Evolutionary conservation across 2,888 invertebrate genomes (phyloP).

Genomic region (Drosophila macrospina): DNA sequence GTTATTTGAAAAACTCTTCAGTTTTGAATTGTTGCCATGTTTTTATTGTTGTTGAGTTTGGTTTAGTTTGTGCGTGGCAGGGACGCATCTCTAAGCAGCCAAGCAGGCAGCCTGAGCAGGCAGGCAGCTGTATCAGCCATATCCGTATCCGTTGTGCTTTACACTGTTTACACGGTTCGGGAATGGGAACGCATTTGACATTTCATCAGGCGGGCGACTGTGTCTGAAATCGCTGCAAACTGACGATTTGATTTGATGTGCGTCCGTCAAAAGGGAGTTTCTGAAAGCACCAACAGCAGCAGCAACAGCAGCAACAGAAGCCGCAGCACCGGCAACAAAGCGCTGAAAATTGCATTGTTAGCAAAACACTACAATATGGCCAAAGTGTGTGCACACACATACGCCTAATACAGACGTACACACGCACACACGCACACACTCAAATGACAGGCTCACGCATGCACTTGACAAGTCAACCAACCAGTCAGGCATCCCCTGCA

Average conservation of each 20-base stretch:
- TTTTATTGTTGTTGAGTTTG: conserved; percentile 83
- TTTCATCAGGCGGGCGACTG: conserved; percentile 73
- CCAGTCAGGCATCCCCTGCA: conserved; percentile 40
- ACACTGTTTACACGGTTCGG: conserved; percentile 35
- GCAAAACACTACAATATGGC: conserved; percentile 82
- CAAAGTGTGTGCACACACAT: conserved; percentile 65
- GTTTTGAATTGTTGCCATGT: conserved; percentile 84
- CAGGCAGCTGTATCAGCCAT: conserved; percentile 36
- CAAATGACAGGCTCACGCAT: conserved; percentile 41
- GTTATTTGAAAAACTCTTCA: conserved; percentile 85
- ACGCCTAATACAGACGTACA: not conserved
- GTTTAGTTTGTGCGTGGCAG: conserved; percentile 78
- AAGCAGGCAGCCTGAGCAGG: conserved; percentile 41
- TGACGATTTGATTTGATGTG: conserved; percentile 73
- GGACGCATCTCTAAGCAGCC: conserved; percentile 24
- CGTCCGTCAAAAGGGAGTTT: conserved; percentile 70
- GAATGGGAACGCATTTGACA: conserved; percentile 75
- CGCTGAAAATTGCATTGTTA: conserved; percentile 81
- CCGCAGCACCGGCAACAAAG: conserved; percentile 61
- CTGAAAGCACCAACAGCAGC: conserved; percentile 32
- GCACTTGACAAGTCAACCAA: conserved; percentile 62
- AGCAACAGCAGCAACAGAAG: conserved; percentile 27
- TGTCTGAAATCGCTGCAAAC: conserved; percentile 55
- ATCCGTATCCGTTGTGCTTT: conserved; percentile 61
- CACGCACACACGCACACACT: conserved; percentile 17